Conservation (phyloP, 2,113 vertebrate genomes). For the Kryptolebias marmoratus region DNA sequence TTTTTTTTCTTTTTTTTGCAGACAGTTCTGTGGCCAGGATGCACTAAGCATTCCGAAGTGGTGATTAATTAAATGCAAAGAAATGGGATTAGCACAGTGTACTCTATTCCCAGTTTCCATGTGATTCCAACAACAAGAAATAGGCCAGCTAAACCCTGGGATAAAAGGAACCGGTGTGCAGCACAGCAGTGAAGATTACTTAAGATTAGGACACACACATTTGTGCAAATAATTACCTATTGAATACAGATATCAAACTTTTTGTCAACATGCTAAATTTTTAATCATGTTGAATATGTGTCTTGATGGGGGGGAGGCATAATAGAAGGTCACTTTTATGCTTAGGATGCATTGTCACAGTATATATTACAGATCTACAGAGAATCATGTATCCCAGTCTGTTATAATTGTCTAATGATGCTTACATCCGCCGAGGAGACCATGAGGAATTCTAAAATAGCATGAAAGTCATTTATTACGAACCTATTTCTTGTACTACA, state of each 20-base stretch:
- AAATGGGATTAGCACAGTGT: conserved; percentile 53
- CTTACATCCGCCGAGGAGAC: conserved; percentile 28
- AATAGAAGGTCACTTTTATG: conserved; percentile 37
- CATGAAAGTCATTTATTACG: conserved; percentile 53
- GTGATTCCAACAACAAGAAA: conserved; percentile 50
- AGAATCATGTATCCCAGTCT: conserved; percentile 16
- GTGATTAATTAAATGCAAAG: conserved; percentile 69
- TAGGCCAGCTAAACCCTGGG: conserved; percentile 39
- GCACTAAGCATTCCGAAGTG: conserved; percentile 46
- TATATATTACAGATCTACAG: conserved; percentile 23
- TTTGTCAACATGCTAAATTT: neutral
- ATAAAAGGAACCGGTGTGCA: conserved; percentile 41
- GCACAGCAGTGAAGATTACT: conserved; percentile 52
- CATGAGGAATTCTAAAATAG: conserved; percentile 36
- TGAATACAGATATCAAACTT: conserved; percentile 9
- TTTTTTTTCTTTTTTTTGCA: conserved; percentile 25
- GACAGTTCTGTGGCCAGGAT: conserved; percentile 38
- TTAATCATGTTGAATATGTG: conserved; percentile 17
- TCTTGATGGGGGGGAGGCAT: conserved; percentile 22
- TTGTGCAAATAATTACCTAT: conserved; percentile 38
- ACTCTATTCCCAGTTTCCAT: conserved; percentile 47
- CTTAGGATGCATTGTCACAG: conserved; percentile 35
- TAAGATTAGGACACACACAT: conserved; percentile 47
- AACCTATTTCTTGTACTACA: conserved; percentile 40
- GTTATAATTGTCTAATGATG: conserved; percentile 31